phyloP scores from a whole-genome alignment of 2,888 invertebrate genomes.

The Orchesella flavescens region DNA sequence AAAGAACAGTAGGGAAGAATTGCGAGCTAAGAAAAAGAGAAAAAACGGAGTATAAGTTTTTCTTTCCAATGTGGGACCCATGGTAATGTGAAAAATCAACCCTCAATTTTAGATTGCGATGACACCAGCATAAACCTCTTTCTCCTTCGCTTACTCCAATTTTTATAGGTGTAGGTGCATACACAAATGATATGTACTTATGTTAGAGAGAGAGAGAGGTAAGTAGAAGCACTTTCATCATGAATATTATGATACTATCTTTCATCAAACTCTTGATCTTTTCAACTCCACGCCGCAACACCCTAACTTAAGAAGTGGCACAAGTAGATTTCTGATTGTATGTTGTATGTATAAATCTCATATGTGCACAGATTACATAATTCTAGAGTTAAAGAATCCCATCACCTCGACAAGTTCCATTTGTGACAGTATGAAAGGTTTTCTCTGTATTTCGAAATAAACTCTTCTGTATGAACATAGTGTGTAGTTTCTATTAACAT shows the following conservation, averaged over 20 bases:
- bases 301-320: not conserved
- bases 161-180: not conserved
- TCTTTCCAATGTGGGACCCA: slow-evolving; percentile 69
- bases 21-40: not conserved
- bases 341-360: not conserved
- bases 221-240: not conserved
- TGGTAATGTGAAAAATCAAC: slow-evolving; percentile 72
- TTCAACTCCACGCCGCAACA: not conserved
- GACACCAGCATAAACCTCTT: slow-evolving; percentile 69
- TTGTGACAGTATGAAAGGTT: no score
- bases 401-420: not conserved
- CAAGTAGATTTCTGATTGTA: not conserved
- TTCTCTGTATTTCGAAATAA: not conserved
- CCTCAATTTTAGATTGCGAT: slow-evolving; percentile 69
- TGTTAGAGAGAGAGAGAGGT: no score
- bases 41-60: slow-evolving; percentile 30
- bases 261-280: not conserved
- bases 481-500: no score
- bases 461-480: no score
- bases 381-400: not conserved
- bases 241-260: not conserved
- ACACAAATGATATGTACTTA: not conserved
- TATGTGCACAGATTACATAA: slow-evolving; percentile 18
- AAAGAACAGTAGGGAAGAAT: slow-evolving; percentile 51
- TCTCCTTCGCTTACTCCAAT: not conserved